These are phyloP conservation scores for Platalea minor DNA, from an alignment of 2,797 vertebrate species.

Conservation along the genomic window DNA sequence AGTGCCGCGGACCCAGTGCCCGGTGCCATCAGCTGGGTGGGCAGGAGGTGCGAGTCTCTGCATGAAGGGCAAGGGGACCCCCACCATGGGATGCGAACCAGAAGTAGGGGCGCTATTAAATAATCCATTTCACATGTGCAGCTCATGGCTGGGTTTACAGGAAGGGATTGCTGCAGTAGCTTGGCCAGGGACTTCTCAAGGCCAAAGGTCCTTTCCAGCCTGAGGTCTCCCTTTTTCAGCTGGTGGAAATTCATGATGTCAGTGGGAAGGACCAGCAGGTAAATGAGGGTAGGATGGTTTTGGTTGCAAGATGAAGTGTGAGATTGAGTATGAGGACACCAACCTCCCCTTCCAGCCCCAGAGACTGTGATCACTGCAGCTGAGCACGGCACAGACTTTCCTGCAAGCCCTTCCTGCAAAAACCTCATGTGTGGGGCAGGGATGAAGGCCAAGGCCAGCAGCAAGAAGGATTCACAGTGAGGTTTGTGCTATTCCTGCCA, in stretches of 20 bases:
- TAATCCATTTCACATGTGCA: neutral
- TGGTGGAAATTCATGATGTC: neutral
- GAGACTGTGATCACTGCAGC: neutral
- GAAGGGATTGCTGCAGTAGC: neutral
- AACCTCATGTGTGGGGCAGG: rapidly evolving
- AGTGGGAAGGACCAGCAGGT: neutral
- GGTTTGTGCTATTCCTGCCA: neutral
- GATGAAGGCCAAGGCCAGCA: neutral
- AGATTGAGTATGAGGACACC: neutral
- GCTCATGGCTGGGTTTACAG: neutral
- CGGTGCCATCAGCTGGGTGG: neutral
- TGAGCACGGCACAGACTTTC: neutral
- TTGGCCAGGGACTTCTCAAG: neutral
- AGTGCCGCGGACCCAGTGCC: too few relatives aligned
- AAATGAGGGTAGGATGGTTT: neutral
- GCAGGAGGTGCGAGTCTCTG: neutral
- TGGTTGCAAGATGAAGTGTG: neutral
- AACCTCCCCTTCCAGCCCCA: neutral
- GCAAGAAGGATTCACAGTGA: neutral
- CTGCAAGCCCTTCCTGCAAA: neutral
- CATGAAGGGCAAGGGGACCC: neutral
- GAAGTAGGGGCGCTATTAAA: neutral
- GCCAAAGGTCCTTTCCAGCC: neutral
- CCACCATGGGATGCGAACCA: neutral
- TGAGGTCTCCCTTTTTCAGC: neutral